Conservation (phyloP, 2,888 invertebrate species). For the Latrodectus elegans region DNA sequence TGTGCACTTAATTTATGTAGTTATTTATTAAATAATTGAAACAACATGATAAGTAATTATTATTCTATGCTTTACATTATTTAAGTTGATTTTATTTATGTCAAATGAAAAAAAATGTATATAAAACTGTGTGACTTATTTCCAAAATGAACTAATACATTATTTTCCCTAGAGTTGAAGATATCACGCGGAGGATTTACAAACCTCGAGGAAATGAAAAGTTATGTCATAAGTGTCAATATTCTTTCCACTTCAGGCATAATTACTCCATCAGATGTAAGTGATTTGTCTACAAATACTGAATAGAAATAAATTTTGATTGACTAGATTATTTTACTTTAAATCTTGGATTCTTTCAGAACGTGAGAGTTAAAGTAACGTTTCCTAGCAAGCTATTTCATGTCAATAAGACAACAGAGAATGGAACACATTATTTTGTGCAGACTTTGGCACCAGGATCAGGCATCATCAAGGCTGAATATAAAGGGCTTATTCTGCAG, state of each 20-base stretch:
- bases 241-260: conserved; percentile 4
- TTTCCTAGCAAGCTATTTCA: conserved; percentile 75
- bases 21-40: too few relatives aligned
- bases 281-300: neutral
- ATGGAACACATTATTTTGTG: conserved; percentile 84
- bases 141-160: too few relatives aligned
- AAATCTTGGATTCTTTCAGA: conserved; percentile 79
- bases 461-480: conserved; percentile 72
- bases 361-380: conserved; percentile 74
- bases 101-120: too few relatives aligned
- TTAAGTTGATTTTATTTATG: too few relatives aligned
- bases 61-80: too few relatives aligned
- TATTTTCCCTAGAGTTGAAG: conserved; percentile 17
- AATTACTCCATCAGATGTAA: conserved; percentile 43
- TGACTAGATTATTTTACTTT: neutral
- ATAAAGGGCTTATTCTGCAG: conserved; percentile 68
- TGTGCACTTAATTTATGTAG: too few relatives aligned
- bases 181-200: conserved; percentile 32
- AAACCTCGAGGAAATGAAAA: conserved; percentile 31
- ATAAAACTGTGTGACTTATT: too few relatives aligned
- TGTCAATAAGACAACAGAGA: conserved; percentile 77
- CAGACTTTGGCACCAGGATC: conserved; percentile 66
- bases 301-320: neutral
- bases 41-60: too few relatives aligned
- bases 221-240: conserved; percentile 28